Conservation (phyloP, 1,140 invertebrate genomes). For the Colletes latitarsis region DNA sequence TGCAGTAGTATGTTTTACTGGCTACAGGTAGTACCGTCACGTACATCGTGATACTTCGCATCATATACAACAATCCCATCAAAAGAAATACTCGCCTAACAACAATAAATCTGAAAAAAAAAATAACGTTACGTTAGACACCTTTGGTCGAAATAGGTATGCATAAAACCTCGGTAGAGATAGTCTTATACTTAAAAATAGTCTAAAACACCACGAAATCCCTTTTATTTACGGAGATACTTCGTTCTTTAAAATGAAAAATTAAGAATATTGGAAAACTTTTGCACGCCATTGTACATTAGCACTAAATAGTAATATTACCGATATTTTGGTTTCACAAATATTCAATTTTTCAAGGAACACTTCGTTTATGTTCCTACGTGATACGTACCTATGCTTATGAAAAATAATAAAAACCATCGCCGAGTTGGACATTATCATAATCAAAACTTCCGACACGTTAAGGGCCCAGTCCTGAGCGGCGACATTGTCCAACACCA, state of each 20-base stretch:
- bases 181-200: too few species aligned
- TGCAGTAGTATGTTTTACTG: conserved; percentile 91
- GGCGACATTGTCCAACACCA: conserved; percentile 89
- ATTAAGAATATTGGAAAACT: too few species aligned
- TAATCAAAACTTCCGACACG: conserved; percentile 93
- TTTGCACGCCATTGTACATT: too few species aligned
- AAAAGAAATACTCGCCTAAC: conserved; percentile 91
- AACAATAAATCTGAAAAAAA: conserved; percentile 87
- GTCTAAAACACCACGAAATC: too few species aligned
- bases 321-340: neutral
- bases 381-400: conserved; percentile 86
- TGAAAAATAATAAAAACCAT: conserved; percentile 90
- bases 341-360: too few species aligned
- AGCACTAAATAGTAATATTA: too few species aligned
- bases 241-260: too few species aligned
- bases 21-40: conserved; percentile 93
- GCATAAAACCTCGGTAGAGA: neutral
- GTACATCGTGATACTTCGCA: conserved; percentile 93
- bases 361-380: neutral
- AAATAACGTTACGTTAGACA: neutral
- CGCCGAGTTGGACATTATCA: conserved; percentile 88
- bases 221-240: too few species aligned
- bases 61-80: conserved; percentile 91
- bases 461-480: conserved; percentile 89
- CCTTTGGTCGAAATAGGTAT: too few species aligned